Base-by-base conservation (phyloP, 2,888 invertebrate genomes). In the Noctua comes region DNA sequence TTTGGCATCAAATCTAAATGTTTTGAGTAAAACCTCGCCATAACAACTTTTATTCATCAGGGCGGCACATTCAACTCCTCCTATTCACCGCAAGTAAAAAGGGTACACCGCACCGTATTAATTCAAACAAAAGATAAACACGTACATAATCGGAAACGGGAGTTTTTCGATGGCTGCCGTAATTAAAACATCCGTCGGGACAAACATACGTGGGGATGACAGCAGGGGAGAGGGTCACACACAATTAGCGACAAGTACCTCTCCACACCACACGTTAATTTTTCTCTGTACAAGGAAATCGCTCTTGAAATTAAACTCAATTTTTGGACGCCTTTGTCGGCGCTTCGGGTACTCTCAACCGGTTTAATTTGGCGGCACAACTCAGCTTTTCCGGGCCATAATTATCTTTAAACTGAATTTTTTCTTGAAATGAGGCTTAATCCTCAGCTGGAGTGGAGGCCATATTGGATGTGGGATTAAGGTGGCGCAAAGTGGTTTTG, bases 161-260 rank as follows among this genome's bases (percentile, higher is more conserved):
- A 90, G 88, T 90, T 90, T 90, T 91, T 92, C 91, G 91, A 90
- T 89, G 90, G 88, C 81, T 77, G 84, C 64, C 83, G 89, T 89
- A 89, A 93, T 93, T 93, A 93, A 94, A 93, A 92, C 91, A 92
- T 93, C 86, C 84, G 80, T 80, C 62, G 78, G 83, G 74, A 89
- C 80, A 82, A 82, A 85, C 86, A 88, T 85, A 91, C 90, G 86
- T 92, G 93, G 83, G 81, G 79, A 82, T 91, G 93, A 91, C 93
- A 90, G 88, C 86, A 82, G 73, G 82, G 79, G 86, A 77, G 86
- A 87, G 93, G 93, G 93, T 91, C 94, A 93, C 93, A 93, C 93
- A 94, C 96, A 96, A 96, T 95, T 95, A 95, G 91, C 92, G 93
- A 83, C 91, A 86, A 95, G 95, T 88, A 91, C 91, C 92, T 85